These are phyloP conservation scores for Platorchestia sp. DNA, from an alignment of 1,140 invertebrate species.

Conservation along the genomic window DNA sequence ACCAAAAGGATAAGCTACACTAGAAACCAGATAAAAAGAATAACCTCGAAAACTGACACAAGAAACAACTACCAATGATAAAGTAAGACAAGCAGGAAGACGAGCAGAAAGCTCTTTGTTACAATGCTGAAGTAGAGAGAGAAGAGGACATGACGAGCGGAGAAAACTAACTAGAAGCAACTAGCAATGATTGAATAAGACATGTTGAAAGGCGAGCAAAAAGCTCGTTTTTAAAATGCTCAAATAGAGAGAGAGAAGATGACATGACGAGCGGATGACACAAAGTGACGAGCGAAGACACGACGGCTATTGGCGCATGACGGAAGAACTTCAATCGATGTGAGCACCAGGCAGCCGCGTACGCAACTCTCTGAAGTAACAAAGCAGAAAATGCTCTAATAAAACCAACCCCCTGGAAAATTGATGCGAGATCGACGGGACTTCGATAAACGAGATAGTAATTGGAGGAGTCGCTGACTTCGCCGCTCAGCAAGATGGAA, in stretches of 20 bases:
- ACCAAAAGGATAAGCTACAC: no score
- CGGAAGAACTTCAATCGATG: background rate
- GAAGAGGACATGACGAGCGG: background rate
- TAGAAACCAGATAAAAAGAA: no score
- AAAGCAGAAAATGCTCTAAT: slow-evolving; percentile 24
- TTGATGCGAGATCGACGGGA: slow-evolving; percentile 24
- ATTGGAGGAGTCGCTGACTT: slow-evolving; percentile 20
- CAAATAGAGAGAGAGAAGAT: background rate
- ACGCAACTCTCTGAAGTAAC: slow-evolving; percentile 24
- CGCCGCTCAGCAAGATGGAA: background rate
- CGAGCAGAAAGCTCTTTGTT: no score
- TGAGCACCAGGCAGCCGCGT: background rate
- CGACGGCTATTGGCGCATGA: background rate
- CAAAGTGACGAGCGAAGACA: background rate
- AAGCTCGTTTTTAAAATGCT: background rate
- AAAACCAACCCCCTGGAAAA: slow-evolving; percentile 35
- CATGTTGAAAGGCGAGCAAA: background rate
- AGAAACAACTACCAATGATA: no score
- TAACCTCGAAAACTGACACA: no score
- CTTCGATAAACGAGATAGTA: slow-evolving; percentile 14
- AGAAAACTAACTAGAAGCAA: background rate
- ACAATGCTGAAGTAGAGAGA: no score
- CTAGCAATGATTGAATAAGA: background rate
- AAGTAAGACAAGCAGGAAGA: no score
- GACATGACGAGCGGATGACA: background rate